Base-by-base conservation (phyloP, 2,797 vertebrate genomes). In the Fratercula arctica region DNA sequence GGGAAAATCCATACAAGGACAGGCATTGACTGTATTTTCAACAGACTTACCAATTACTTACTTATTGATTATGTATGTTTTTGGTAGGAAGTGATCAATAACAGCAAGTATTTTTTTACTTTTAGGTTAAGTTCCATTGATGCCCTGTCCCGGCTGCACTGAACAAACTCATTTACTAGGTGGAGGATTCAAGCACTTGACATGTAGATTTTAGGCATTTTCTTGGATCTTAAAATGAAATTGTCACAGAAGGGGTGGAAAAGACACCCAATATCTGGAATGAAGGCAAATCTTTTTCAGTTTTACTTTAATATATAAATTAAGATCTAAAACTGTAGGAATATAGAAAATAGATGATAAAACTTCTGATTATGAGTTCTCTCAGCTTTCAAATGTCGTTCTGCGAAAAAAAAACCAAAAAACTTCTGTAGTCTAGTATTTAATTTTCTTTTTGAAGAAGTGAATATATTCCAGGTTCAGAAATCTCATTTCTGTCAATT, bases 41-140 rank as follows among this genome's bases (percentile, higher is more conserved):
- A 63, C 53, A 75, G 85, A 70, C 57, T 87, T 91, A n/a, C 53
- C 48, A 61, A 66, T 94, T 95, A 93, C 29, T 75, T 88, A 35
- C 25, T 79, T 86, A 89, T 37, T 94, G 87, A 70, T 95, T 69
- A 78, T 28, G 8, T 72, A 66, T 84, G 43, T 6, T 51, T 93
- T 90, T 51, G 45, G 39, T 91, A 54, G 78, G 54, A 89, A 92
- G 72, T 12, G 19, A 51, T 93, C 50, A 84, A 43, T 74, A 92
- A n/a, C 35, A 85, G 37, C 9, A 66, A 68, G 12, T 37, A 2
- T 51, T 46, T 50, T 57, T 70, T 86, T 41, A 57, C 21, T 61
- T 83, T 64, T 45, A 35, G 26, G 13, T 93, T 76, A 84, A 79
- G 19, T 89, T 90, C 25, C 12, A 24, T 80, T 89, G 85, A 59